Percentiles rank a stretch among this genome's conserved stretches.
Evolutionary conservation across 2,113 vertebrate genomes (phyloP).

Genomic region (Erinaceus europaeus): DNA sequence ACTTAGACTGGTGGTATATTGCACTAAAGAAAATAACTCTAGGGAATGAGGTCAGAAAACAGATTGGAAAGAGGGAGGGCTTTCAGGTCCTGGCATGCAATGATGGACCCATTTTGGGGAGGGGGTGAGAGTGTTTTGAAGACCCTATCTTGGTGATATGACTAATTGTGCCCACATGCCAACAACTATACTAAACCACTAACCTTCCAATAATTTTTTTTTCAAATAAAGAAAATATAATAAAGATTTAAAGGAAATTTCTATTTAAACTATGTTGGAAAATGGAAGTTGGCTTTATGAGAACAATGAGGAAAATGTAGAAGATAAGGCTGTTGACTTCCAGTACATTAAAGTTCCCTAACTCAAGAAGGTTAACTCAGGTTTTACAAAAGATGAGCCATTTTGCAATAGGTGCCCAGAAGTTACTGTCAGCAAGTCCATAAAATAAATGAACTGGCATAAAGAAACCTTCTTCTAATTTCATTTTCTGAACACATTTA

Average conservation of each 20-base stretch:
- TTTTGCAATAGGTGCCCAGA: background rate
- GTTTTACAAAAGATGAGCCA: background rate
- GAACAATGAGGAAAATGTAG: conserved; percentile 40
- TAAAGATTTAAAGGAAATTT: conserved; percentile 30
- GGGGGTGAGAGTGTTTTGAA: no score
- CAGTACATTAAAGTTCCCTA: background rate
- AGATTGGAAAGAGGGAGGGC: no score
- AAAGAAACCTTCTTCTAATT: background rate
- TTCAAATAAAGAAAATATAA: conserved; percentile 1
- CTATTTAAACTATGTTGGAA: conserved; percentile 11
- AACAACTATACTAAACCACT: no score
- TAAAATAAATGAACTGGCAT: background rate
- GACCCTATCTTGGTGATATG: no score
- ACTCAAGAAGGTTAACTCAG: conserved; percentile 34
- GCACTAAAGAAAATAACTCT: no score
- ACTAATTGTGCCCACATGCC: no score
- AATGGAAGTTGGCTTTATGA: conserved; percentile 27
- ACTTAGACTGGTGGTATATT: no score
- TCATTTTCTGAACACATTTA: background rate
- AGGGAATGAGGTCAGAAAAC: no score
- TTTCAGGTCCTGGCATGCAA: no score
- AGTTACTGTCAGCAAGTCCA: background rate
- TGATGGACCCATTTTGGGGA: no score
- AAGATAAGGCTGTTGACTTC: conserved; percentile 51
- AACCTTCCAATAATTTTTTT: no score